Percentiles rank a stretch among this genome's conserved stretches.
Evolutionary conservation across 2,888 invertebrate genomes (phyloP).

Genomic region (Chymomyza fuscimana): DNA sequence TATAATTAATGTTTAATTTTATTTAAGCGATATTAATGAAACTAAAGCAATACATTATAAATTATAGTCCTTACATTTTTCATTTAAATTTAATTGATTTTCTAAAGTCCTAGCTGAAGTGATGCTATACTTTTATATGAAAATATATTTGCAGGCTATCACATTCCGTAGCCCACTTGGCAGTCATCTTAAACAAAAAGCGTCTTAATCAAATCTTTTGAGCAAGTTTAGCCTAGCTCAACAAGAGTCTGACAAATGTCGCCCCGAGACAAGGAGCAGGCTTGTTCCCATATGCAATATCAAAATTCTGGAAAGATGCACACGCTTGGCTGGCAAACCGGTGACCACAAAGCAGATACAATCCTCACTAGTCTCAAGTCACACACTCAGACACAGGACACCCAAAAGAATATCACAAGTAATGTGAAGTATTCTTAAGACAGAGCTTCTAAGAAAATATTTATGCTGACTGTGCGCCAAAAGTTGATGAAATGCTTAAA

Average conservation of each 20-base stretch:
- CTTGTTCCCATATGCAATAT: conserved; percentile 48
- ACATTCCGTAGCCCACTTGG: not conserved
- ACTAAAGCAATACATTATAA: too few species aligned
- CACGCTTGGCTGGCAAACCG: conserved; percentile 35
- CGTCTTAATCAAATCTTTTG: conserved; percentile 64
- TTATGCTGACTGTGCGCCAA: conserved; percentile 63
- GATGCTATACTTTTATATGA: too few species aligned
- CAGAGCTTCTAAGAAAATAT: conserved; percentile 64
- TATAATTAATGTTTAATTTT: too few species aligned
- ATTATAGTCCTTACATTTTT: too few species aligned
- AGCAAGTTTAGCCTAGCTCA: conserved; percentile 53
- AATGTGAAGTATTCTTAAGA: conserved; percentile 50
- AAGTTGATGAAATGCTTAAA: conserved; percentile 48
- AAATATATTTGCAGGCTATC: not conserved
- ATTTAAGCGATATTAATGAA: too few species aligned
- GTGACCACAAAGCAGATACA: conserved; percentile 48
- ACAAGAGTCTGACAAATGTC: conserved; percentile 59
- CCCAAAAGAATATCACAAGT: conserved; percentile 36
- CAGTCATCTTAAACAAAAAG: conserved; percentile 21
- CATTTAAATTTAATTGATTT: too few species aligned
- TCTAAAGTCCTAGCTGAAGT: too few species aligned
- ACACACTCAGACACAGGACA: not conserved
- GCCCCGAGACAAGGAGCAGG: conserved; percentile 42
- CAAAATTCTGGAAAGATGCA: conserved; percentile 36
- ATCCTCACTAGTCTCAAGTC: not conserved